Evolutionary conservation across 2,113 vertebrate species (phyloP), one percentile per base, ranked within the genome.

Genomic region (Psilopsiagon aymara): DNA sequence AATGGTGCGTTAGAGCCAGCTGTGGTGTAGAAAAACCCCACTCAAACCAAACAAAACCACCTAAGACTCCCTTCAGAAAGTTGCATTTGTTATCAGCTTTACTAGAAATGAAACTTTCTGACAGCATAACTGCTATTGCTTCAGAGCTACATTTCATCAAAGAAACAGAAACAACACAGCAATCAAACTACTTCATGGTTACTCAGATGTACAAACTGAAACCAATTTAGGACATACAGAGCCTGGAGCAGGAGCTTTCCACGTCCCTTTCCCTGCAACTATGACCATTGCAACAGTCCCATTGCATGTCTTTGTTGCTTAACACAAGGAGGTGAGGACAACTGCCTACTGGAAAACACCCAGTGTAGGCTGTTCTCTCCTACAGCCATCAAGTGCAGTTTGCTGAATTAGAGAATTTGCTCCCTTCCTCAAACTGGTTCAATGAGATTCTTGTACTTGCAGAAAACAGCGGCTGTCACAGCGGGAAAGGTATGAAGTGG

Each of bases 401-500:
- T 35, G 2, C 4, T 31, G 27, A 37, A 39, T 28, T 4, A 19
- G 15, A 3, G 13, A 0, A 76, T 25, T 60, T 28, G n/a, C 52
- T 78, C n/a, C 60, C 21, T 64, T 46, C 31, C 81, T 53, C 4
- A 4, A 37, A 51, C 17, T n/a, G 10, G 18, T 43, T 87, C 78
- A 64, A 11, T n/a, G 39, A 44, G 16, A 52, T 35, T 11, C 5
- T 49, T 88, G 13, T 23, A 37, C 24, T 77, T 33, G 9, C 27
- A 76, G 43, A 11, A 59, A 3, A 14, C 12, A 29, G 43, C 7
- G 17, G 37, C 0, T 43, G 13, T 14, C 15, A 20, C 41, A 39
- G 46, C 46, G 60, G 91, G 83, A 82, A 84, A 74, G 47, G 39
- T 62, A 94, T 33, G 73, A 60, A 84, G 86, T 81, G 69, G 84